Evolutionary conservation across 2,888 invertebrate species (phyloP).

Genomic region (Lycophotia porphyrea): DNA sequence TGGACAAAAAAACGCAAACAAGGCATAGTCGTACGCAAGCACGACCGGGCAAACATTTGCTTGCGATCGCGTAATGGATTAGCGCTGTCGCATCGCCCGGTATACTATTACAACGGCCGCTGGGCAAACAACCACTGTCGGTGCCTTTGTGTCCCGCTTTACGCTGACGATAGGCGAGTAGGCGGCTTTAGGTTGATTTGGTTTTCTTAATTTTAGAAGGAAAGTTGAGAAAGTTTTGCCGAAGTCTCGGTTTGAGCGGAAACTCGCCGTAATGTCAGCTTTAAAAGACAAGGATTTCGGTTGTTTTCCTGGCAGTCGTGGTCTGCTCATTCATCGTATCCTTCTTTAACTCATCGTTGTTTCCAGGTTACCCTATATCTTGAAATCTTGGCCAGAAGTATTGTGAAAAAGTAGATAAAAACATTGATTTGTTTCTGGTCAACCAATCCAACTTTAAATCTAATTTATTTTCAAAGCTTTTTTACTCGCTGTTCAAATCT

Average conservation of each 20-base stretch:
- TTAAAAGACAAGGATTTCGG: background rate
- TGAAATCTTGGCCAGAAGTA: background rate
- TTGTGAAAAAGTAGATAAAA: background rate
- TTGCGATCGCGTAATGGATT: conserved; percentile 80
- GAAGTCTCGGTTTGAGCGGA: background rate
- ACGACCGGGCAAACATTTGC: conserved; percentile 76
- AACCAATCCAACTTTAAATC: background rate
- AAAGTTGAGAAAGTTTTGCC: conserved; percentile 26
- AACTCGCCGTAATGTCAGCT: background rate
- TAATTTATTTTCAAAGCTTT: background rate
- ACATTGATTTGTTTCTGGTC: background rate
- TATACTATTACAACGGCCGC: conserved; percentile 76
- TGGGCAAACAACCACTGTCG: conserved; percentile 72
- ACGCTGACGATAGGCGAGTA: conserved; percentile 35
- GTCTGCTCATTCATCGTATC: background rate
- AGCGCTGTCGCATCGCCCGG: conserved; percentile 79
- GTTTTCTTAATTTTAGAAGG: conserved; percentile 24
- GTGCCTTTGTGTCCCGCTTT: conserved; percentile 66
- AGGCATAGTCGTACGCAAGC: conserved; percentile 77
- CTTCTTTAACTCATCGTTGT: background rate
- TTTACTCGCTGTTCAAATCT: conserved; percentile 11
- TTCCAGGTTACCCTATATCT: background rate
- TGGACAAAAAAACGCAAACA: conserved; percentile 71
- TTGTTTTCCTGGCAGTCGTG: background rate
- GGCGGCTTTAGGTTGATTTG: conserved; percentile 43